Evolutionary conservation across 2,113 vertebrate genomes (phyloP).

Genomic region (Passer domesticus): DNA sequence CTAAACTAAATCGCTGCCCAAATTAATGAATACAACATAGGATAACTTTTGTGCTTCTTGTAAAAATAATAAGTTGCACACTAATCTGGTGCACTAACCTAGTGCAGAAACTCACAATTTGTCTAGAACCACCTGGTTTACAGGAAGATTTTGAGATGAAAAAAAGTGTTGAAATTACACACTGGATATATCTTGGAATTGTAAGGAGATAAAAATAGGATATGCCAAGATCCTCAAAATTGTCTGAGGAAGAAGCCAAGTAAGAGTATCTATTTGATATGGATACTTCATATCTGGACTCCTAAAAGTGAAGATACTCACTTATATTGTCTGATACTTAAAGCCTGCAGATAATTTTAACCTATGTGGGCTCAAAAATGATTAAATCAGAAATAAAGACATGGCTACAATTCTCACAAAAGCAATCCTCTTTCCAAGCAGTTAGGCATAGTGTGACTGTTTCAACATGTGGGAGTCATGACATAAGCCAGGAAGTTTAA

Average conservation of each 20-base stretch:
- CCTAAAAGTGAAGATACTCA: not conserved
- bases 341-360: not conserved
- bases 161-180: not conserved
- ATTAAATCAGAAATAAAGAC: not conserved
- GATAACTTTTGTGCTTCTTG: not conserved
- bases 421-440: constrained; percentile 8
- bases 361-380: not conserved
- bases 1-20: not conserved
- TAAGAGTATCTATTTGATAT: not conserved
- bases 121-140: not conserved
- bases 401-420: not conserved
- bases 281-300: not conserved
- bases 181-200: not conserved
- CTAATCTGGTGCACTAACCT: not conserved
- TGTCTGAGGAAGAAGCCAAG: not conserved
- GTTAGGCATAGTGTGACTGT: not conserved
- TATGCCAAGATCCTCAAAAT: not conserved
- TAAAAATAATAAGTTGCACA: not conserved
- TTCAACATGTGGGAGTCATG: not conserved
- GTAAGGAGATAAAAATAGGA: not conserved
- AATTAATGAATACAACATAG: not conserved
- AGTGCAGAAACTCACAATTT: not conserved
- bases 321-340: not conserved
- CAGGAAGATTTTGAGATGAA: not conserved
- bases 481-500: constrained; percentile 43